These are phyloP conservation scores for Chelonus insularis DNA, from an alignment of 1,140 invertebrate genomes.

Conservation along the genomic window DNA sequence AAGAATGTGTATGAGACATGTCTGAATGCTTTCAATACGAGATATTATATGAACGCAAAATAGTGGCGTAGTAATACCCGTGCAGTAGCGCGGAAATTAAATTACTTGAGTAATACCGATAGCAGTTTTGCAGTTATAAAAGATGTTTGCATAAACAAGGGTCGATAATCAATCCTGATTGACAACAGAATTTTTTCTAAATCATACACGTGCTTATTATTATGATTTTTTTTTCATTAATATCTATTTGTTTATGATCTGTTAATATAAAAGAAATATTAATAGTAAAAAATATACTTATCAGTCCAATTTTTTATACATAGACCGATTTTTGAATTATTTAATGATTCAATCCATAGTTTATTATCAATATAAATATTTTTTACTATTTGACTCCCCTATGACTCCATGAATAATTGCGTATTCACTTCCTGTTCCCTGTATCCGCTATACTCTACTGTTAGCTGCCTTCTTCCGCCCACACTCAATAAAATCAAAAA, in stretches of 20 bases:
- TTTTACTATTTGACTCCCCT: conserved; percentile 3
- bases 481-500: conserved; percentile 29
- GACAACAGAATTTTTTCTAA: no score
- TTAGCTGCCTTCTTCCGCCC: conserved; percentile 23
- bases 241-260: no score
- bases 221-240: no score
- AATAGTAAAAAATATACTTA: no score
- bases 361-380: conserved; percentile 6
- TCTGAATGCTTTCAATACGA: neutral
- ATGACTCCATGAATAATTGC: conserved; percentile 29
- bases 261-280: no score
- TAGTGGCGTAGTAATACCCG: conserved; percentile 11
- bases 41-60: neutral
- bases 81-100: conserved; percentile 21
- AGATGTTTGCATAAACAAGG: neutral
- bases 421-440: conserved; percentile 28
- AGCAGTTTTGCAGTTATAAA: neutral
- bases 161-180: no score
- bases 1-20: no score
- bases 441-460: conserved; percentile 17
- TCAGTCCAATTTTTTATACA: no score
- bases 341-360: no score
- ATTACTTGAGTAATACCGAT: conserved; percentile 21
- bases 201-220: no score
- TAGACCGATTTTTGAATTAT: no score